Evolutionary conservation across 1,140 invertebrate genomes (phyloP).

Genomic region (Euwallacea similis): DNA sequence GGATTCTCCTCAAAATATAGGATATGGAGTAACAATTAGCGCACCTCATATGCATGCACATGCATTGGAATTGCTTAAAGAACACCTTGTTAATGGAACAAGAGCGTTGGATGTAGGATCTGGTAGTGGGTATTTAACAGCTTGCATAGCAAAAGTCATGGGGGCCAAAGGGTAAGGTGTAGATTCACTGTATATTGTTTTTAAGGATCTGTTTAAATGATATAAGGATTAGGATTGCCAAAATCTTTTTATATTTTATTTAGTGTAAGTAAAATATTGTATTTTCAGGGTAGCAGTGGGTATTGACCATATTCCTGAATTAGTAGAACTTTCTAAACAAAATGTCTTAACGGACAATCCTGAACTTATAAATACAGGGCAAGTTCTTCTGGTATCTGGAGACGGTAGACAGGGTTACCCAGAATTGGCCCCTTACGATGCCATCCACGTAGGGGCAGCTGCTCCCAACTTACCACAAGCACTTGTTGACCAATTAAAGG

Average conservation of each 20-base stretch:
- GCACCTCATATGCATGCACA: slow-evolving; percentile 99
- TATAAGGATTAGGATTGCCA: background rate
- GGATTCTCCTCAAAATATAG: slow-evolving; percentile 88
- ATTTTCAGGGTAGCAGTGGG: slow-evolving; percentile 67
- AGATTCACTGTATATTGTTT: slow-evolving; percentile 32
- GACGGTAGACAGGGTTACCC: slow-evolving; percentile 82
- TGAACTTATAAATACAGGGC: slow-evolving; percentile 65
- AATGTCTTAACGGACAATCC: slow-evolving; percentile 81
- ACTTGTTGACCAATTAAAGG: slow-evolving; percentile 64
- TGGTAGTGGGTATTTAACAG: slow-evolving; percentile 92
- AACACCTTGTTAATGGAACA: slow-evolving; percentile 77
- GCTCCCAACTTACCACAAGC: slow-evolving; percentile 75
- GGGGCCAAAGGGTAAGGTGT: slow-evolving; percentile 66
- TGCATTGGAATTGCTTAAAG: slow-evolving; percentile 85
- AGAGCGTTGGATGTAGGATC: slow-evolving; percentile 93
- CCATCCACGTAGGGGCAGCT: slow-evolving; percentile 93
- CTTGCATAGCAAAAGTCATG: slow-evolving; percentile 91
- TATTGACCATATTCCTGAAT: slow-evolving; percentile 89
- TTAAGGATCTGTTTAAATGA: background rate
- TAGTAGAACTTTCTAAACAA: slow-evolving; percentile 72
- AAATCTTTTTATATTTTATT: background rate
- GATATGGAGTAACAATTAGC: slow-evolving; percentile 91
- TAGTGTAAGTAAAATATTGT: background rate
- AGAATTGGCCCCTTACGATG: slow-evolving; percentile 80
- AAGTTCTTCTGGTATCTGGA: slow-evolving; percentile 75